Percentiles rank a stretch among this genome's conserved stretches.
Evolutionary conservation across 2,888 invertebrate species (phyloP).

Genomic region (Andricus quercusramuli): DNA sequence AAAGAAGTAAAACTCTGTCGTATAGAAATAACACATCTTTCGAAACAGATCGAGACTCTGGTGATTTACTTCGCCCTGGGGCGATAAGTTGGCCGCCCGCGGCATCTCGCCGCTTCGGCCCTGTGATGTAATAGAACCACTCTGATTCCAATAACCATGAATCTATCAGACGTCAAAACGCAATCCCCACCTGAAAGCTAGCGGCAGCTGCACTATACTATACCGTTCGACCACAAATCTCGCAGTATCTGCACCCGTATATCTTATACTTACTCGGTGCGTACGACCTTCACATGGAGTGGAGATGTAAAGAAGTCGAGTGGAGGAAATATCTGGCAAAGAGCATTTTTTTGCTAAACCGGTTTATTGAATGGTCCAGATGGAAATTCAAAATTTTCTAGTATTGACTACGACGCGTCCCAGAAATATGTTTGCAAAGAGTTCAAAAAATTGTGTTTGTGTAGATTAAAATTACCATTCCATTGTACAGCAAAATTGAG

Average conservation of each 20-base stretch:
- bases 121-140: conserved; percentile 68
- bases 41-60: conserved; percentile 60
- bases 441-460: too few relatives aligned
- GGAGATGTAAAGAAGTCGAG: conserved; percentile 62
- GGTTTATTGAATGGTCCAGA: too few relatives aligned
- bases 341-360: too few relatives aligned
- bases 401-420: too few relatives aligned
- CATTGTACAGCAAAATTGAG: too few relatives aligned
- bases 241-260: conserved; percentile 66
- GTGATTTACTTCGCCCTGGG: conserved; percentile 71
- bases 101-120: conserved; percentile 50
- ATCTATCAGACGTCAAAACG: conserved; percentile 88
- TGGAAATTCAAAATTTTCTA: too few relatives aligned
- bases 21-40: conserved; percentile 58
- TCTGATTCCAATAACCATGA: conserved; percentile 89
- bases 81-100: conserved; percentile 64
- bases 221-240: conserved; percentile 69
- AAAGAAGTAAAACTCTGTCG: conserved; percentile 46
- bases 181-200: conserved; percentile 82
- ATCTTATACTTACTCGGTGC: conserved; percentile 59
- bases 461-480: too few relatives aligned
- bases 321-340: conserved; percentile 10
- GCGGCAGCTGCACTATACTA: conserved; percentile 70
- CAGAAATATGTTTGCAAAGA: too few relatives aligned
- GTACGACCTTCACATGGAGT: conserved; percentile 54